Percentiles rank a stretch among this genome's conserved stretches.
Evolutionary conservation across 2,888 invertebrate genomes (phyloP).

Genomic region (Drosophila dives): DNA sequence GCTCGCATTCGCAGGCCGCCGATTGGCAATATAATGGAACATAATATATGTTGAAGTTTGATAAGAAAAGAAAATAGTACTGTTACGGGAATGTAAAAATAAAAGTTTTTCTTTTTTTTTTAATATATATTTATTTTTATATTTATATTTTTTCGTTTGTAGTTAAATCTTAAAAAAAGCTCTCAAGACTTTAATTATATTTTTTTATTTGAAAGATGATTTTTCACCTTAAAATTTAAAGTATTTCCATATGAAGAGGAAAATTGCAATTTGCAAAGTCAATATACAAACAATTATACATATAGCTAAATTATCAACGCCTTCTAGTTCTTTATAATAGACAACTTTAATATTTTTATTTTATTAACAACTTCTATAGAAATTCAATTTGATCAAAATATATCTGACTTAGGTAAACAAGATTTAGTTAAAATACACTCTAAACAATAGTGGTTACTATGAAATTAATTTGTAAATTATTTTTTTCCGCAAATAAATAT

Average conservation of each 20-base stretch:
- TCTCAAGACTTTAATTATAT: background rate
- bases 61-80: background rate
- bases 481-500: background rate
- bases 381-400: background rate
- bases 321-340: background rate
- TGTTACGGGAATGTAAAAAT: background rate
- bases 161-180: background rate
- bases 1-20: slow-evolving; percentile 1
- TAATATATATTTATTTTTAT: background rate
- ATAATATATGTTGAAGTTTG: background rate
- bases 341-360: background rate
- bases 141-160: background rate
- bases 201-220: accelerated
- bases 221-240: background rate
- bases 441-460: background rate
- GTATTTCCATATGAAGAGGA: no score
- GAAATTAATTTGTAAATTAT: background rate
- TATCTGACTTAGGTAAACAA: background rate
- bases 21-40: slow-evolving; percentile 10
- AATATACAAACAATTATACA: background rate
- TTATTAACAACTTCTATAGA: background rate
- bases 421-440: background rate
- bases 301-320: background rate
- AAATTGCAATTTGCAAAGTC: background rate
- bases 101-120: background rate